A percentile compares a stretch with the other conserved stretches of the same genome.
Conservation (phyloP, 2,113 vertebrate species). For the Phoxinus phoxinus region DNA sequence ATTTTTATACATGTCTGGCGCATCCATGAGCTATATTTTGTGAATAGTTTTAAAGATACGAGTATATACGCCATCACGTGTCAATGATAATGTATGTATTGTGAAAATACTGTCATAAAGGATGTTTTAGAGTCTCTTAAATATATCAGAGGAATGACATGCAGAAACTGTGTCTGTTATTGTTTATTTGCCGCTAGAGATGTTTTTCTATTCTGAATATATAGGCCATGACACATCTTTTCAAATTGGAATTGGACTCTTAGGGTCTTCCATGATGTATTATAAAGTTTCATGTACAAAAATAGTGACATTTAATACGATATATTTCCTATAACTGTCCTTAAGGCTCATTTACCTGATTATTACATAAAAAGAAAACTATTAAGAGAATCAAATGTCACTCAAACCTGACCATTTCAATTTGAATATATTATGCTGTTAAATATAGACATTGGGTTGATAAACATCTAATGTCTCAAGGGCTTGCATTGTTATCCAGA, state of each 20-base stretch:
- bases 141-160: conserved; percentile 52
- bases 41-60: conserved; percentile 90
- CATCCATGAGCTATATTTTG: conserved; percentile 90
- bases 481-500: conserved; percentile 1
- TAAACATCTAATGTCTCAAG: not conserved
- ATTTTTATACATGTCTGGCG: conserved; percentile 97
- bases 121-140: conserved; percentile 56
- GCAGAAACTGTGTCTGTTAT: conserved; percentile 4
- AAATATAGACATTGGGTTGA: not conserved
- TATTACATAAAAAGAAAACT: not conserved
- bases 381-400: not conserved
- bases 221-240: not conserved
- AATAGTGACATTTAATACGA: not conserved
- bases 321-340: not conserved
- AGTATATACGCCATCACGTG: conserved; percentile 83
- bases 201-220: not conserved
- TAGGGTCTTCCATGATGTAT: not conserved
- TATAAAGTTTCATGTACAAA: not conserved
- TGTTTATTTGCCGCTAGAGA: conserved; percentile 2
- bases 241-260: not conserved
- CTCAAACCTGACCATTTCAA: not conserved
- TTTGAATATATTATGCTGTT: not conserved
- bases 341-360: not conserved
- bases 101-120: conserved; percentile 63
- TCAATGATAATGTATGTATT: conserved; percentile 77